These are phyloP conservation scores for Drosophila setifemur DNA, from an alignment of 1,140 invertebrate genomes.

Conservation along the genomic window DNA sequence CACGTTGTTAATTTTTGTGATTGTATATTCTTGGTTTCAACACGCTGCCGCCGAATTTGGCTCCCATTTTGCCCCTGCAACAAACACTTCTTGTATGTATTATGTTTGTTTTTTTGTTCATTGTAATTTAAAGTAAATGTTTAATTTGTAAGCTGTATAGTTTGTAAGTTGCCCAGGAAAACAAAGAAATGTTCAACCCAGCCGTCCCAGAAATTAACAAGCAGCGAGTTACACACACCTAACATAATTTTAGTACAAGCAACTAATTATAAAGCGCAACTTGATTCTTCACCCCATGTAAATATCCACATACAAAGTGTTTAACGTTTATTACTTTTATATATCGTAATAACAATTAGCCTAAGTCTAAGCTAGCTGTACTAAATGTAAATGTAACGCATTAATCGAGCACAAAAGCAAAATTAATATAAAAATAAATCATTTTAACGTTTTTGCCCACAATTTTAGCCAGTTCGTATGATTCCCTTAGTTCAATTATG, in stretches of 20 bases:
- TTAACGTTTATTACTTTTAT: constrained; percentile 75
- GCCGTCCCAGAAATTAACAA: constrained; percentile 47
- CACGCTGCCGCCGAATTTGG: constrained; percentile 17
- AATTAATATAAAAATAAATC: constrained; percentile 40
- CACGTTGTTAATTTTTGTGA: constrained; percentile 82
- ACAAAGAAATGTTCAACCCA: constrained; percentile 47
- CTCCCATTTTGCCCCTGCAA: not conserved
- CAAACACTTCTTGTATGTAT: constrained; percentile 48
- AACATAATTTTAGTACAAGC: constrained; percentile 38
- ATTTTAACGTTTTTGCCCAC: constrained; percentile 40
- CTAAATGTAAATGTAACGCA: constrained; percentile 44
- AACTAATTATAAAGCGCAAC: constrained; percentile 39
- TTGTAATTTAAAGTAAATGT: constrained; percentile 50
- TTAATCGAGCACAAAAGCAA: constrained; percentile 51
- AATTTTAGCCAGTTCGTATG: constrained; percentile 42
- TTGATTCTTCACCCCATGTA: constrained; percentile 50
- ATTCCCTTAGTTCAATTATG: constrained; percentile 68
- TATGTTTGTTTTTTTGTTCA: constrained; percentile 72
- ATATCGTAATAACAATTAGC: constrained; percentile 71
- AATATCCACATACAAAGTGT: constrained; percentile 47
- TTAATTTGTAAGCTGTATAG: constrained; percentile 44
- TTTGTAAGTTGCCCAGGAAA: constrained; percentile 50
- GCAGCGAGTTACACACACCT: constrained; percentile 16
- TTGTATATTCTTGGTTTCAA: constrained; percentile 72
- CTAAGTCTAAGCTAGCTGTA: constrained; percentile 52